Evolutionary conservation across 2,797 vertebrate genomes (phyloP).

Genomic region (Cyprinodon diabolis): DNA sequence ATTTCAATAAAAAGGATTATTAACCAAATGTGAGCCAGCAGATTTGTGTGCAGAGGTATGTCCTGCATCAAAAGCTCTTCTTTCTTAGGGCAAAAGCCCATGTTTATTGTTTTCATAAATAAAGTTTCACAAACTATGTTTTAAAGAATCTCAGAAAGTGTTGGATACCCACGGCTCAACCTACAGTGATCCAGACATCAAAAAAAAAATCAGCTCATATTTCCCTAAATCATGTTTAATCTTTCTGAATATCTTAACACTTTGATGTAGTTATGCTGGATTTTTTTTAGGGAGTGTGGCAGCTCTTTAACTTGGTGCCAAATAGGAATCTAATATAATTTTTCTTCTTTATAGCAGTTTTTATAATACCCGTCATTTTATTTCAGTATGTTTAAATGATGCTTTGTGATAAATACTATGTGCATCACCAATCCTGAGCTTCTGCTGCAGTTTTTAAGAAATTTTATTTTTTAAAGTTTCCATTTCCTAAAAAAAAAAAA

Average conservation of each 20-base stretch:
- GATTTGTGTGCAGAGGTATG: background rate
- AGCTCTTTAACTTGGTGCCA: background rate
- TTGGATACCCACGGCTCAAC: background rate
- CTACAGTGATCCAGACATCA: background rate
- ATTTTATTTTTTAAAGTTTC: conserved; percentile 17
- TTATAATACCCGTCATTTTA: background rate
- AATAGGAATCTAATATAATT: background rate
- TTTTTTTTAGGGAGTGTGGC: no score
- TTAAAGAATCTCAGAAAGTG: background rate
- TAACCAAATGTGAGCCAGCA: background rate
- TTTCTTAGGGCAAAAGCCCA: background rate
- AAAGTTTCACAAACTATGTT: background rate
- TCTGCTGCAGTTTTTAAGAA: conserved; percentile 37
- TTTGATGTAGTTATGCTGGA: background rate
- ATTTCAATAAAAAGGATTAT: background rate
- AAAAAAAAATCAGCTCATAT: background rate
- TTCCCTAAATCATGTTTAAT: background rate
- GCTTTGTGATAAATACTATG: background rate
- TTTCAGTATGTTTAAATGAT: background rate
- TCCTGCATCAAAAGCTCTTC: background rate
- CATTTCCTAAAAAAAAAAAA: conserved; percentile 44
- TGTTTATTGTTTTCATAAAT: background rate
- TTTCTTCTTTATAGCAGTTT: background rate
- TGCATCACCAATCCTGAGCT: conserved; percentile 18
- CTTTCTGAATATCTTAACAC: background rate